Percentiles rank a stretch among this genome's conserved stretches.
These are phyloP conservation scores for Thymelicus lineola DNA, from an alignment of 2,888 invertebrate species.

Conservation along the genomic window DNA sequence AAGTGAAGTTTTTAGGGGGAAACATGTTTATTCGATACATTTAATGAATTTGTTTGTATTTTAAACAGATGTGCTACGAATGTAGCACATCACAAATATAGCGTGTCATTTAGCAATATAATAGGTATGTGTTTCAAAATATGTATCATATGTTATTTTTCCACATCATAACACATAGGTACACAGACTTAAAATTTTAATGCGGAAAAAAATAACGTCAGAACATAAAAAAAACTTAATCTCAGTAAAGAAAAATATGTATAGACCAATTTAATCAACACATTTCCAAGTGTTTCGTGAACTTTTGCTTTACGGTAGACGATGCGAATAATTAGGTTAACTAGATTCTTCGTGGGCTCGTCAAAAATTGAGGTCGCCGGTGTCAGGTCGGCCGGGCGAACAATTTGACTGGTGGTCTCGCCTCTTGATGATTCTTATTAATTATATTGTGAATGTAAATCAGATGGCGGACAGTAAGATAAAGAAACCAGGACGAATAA, in stretches of 20 bases:
- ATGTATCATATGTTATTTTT: too few species aligned
- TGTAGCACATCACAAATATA: too few species aligned
- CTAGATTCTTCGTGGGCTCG: conserved; percentile 16
- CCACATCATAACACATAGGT: too few species aligned
- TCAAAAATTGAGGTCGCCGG: conserved; percentile 21
- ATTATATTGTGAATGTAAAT: conserved; percentile 5
- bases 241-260: too few species aligned
- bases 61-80: too few species aligned
- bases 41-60: too few species aligned
- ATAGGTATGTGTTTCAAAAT: too few species aligned
- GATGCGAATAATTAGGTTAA: conserved; percentile 35
- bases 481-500: conserved; percentile 7
- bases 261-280: background rate
- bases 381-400: conserved; percentile 9
- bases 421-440: conserved; percentile 9
- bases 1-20: conserved; percentile 1
- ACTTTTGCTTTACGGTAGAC: conserved; percentile 20
- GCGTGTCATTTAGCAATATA: too few species aligned
- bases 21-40: background rate
- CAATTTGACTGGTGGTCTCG: conserved; percentile 1
- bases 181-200: too few species aligned
- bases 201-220: too few species aligned
- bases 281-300: conserved; percentile 10
- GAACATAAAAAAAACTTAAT: too few species aligned
- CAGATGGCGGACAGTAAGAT: background rate